phyloP scores from a whole-genome alignment of 2,797 vertebrate species.

The Eurystomus glaucurus region DNA sequence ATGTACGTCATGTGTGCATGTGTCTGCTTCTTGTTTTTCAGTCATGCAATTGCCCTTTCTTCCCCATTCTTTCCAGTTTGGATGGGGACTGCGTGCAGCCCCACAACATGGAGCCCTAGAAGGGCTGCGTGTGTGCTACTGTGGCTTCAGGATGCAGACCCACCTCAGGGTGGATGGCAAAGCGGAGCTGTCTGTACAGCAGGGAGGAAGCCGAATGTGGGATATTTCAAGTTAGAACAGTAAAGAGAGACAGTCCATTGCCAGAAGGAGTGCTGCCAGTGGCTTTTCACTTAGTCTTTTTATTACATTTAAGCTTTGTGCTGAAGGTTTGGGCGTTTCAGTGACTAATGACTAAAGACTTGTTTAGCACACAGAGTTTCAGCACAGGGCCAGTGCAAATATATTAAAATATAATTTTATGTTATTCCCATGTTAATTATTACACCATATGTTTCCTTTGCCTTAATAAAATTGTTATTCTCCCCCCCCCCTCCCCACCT shows the following conservation, averaged over 20 bases:
- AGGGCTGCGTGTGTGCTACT: not conserved
- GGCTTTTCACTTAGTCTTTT: not conserved
- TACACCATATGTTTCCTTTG: not conserved
- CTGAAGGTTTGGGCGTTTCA: not conserved
- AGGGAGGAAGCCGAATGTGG: rapidly evolving
- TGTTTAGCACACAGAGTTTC: not conserved
- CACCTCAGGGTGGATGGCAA: not conserved
- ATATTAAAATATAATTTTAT: not conserved
- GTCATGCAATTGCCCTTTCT: not conserved
- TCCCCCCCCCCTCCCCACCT: no score
- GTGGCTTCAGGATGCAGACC: not conserved
- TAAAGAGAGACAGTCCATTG: not conserved
- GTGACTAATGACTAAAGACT: not conserved
- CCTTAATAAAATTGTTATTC: not conserved
- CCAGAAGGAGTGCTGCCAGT: not conserved
- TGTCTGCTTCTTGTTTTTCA: not conserved
- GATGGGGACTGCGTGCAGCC: rapidly evolving
- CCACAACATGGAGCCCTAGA: rapidly evolving
- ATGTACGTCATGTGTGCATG: rapidly evolving
- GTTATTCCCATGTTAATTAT: not conserved
- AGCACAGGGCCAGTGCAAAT: not conserved
- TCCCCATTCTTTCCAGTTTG: not conserved
- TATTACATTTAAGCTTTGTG: not conserved
- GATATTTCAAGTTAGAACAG: not conserved
- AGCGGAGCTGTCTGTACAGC: not conserved